Evolutionary conservation across 2,113 vertebrate species (phyloP).

Genomic region (Megalops atlanticus): DNA sequence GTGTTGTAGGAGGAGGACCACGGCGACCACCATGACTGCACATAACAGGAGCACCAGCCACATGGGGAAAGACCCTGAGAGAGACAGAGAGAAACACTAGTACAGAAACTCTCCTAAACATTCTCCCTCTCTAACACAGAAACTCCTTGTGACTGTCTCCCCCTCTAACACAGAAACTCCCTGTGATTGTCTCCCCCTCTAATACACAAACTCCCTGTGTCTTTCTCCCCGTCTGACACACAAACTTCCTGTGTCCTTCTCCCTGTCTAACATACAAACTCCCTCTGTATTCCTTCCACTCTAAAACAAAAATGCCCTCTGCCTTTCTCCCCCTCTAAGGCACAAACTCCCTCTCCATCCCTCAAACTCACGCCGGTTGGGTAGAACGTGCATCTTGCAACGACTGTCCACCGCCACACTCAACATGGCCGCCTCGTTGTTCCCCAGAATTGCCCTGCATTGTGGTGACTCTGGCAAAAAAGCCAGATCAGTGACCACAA

Average conservation of each 20-base stretch:
- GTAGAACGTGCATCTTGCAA: conserved; percentile 84
- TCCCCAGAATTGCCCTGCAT: conserved; percentile 72
- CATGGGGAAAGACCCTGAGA: conserved; percentile 79
- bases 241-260: too few species aligned
- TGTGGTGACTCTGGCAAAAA: conserved; percentile 79
- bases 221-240: too few species aligned
- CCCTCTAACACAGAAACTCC: too few species aligned
- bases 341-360: background rate
- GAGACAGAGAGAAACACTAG: background rate
- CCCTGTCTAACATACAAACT: too few species aligned
- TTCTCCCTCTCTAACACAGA: too few species aligned
- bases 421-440: conserved; percentile 83
- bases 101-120: too few species aligned
- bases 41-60: conserved; percentile 88
- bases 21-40: conserved; percentile 72
- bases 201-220: too few species aligned
- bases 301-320: too few species aligned
- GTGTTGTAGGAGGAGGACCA: conserved; percentile 81
- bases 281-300: too few species aligned
- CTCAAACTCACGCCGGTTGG: conserved; percentile 78
- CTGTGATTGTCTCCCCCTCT: too few species aligned
- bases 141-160: too few species aligned
- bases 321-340: too few species aligned
- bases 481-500: conserved; percentile 90
- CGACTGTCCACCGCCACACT: conserved; percentile 94